phyloP scores from a whole-genome alignment of 1,140 invertebrate genomes.

The Hylaeus volcanicus region DNA sequence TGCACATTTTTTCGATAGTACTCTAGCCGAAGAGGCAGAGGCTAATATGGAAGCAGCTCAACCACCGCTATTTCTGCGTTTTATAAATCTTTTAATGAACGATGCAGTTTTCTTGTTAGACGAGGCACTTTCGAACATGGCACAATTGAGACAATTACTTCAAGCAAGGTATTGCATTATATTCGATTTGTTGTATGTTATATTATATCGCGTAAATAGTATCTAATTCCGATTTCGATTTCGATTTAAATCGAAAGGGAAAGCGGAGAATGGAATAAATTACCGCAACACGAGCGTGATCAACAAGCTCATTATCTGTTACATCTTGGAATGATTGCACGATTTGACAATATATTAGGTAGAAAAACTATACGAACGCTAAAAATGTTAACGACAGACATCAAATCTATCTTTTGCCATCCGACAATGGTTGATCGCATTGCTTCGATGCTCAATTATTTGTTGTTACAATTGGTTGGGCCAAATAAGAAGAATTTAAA shows the following conservation, averaged over 20 bases:
- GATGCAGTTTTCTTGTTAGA: conserved; percentile 97
- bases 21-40: conserved; percentile 90
- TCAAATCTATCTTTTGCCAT: conserved; percentile 94
- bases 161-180: conserved; percentile 87
- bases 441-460: conserved; percentile 97
- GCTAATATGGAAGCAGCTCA: conserved; percentile 93
- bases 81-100: conserved; percentile 97
- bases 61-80: conserved; percentile 94
- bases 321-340: conserved; percentile 91
- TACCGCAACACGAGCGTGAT: conserved; percentile 87
- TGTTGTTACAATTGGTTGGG: conserved; percentile 93
- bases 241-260: conserved; percentile 81
- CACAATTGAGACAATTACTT: conserved; percentile 89
- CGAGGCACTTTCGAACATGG: conserved; percentile 93
- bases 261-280: conserved; percentile 87
- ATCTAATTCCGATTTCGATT: background rate
- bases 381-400: conserved; percentile 90
- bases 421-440: conserved; percentile 95
- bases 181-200: conserved; percentile 39
- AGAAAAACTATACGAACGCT: conserved; percentile 93
- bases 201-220: background rate
- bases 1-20: conserved; percentile 49
- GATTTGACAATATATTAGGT: conserved; percentile 96
- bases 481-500: conserved; percentile 93
- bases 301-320: conserved; percentile 88